A percentile compares a stretch with the other conserved stretches of the same genome.
phyloP scores from a whole-genome alignment of 2,797 vertebrate genomes.

The Triplophysa yarkandensis region DNA sequence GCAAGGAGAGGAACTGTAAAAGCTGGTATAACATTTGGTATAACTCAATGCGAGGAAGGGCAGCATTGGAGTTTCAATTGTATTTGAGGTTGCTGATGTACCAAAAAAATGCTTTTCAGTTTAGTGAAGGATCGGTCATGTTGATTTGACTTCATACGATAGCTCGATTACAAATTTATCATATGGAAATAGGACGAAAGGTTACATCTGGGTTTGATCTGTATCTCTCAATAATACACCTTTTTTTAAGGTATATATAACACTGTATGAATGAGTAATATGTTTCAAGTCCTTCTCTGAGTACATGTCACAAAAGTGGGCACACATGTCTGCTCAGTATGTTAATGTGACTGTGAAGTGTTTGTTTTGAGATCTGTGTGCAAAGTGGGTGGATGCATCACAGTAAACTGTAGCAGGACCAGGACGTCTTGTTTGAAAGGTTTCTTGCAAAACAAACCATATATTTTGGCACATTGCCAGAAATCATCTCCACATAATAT shows the following conservation, averaged over 20 bases:
- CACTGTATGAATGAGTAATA: conserved; percentile 13
- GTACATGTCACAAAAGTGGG: not conserved
- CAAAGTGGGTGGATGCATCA: conserved; percentile 33
- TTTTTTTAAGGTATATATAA: conserved; percentile 25
- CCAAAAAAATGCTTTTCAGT: conserved; percentile 10
- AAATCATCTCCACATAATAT: not conserved
- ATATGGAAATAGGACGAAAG: not conserved
- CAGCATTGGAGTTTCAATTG: conserved; percentile 5
- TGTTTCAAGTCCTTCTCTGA: conserved; percentile 3
- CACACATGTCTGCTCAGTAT: conserved; percentile 26
- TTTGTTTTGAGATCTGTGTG: conserved; percentile 43
- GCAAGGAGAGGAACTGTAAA: conserved; percentile 31
- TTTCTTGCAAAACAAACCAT: not conserved
- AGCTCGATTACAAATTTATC: not conserved
- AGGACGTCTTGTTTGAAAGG: not conserved
- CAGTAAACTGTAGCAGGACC: conserved; percentile 1
- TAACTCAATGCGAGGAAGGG: not conserved
- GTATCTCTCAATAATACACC: not conserved
- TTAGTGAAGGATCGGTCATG: conserved; percentile 4
- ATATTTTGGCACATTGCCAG: not conserved
- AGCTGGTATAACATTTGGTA: conserved; percentile 38
- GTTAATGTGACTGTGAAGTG: not conserved
- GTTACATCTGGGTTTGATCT: conserved; percentile 17
- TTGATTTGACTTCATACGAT: conserved; percentile 25
- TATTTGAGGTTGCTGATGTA: conserved; percentile 25